These are phyloP conservation scores for Neopelma chrysocephalum DNA, from an alignment of 2,797 vertebrate genomes.

Conservation along the genomic window DNA sequence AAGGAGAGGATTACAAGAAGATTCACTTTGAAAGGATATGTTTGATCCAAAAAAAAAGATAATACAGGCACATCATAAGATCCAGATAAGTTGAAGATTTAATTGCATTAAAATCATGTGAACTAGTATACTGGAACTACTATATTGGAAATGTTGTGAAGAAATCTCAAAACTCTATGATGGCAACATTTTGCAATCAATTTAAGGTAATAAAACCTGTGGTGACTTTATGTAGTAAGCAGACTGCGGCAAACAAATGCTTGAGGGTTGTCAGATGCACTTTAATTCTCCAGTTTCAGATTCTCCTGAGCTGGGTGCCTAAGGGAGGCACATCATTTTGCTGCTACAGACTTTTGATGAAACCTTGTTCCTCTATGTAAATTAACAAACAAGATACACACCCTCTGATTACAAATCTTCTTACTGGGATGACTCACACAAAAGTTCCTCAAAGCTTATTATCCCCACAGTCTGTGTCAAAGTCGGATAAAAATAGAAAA, in stretches of 20 bases:
- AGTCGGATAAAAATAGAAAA: not conserved
- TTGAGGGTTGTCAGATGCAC: not conserved
- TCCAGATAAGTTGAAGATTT: not conserved
- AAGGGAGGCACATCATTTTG: not conserved
- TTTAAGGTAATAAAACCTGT: not conserved
- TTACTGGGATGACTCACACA: slow-evolving; percentile 10
- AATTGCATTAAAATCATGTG: not conserved
- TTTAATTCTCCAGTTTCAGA: not conserved
- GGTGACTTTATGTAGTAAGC: not conserved
- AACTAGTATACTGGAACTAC: not conserved
- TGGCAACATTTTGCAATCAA: not conserved
- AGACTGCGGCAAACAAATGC: not conserved
- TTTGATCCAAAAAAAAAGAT: not conserved
- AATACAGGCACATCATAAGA: not conserved
- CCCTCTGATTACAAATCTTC: not conserved
- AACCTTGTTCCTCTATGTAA: not conserved
- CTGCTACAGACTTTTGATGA: not conserved
- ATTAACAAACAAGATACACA: not conserved
- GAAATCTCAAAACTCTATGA: not conserved
- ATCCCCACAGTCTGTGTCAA: not conserved
- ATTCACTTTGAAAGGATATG: not conserved
- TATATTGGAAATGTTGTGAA: not conserved
- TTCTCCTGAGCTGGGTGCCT: not conserved
- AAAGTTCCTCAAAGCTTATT: not conserved
- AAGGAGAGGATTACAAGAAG: not conserved